Base-by-base conservation (phyloP, 2,113 vertebrate species). In the Merops nubicus region DNA sequence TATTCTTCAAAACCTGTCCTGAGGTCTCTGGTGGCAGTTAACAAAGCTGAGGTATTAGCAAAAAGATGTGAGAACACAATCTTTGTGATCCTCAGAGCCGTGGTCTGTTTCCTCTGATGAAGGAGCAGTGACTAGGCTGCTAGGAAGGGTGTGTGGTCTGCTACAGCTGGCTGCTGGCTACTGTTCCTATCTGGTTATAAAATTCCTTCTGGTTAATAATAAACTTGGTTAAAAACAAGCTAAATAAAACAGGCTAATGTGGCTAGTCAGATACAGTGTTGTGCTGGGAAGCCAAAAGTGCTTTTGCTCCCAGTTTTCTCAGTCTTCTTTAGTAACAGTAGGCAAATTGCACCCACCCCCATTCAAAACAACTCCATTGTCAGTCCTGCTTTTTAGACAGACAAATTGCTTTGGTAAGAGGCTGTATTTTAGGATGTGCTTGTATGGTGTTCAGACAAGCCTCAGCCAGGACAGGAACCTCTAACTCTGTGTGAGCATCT, bases 401-500 rank as follows among this genome's bases (percentile, higher is more conserved):
- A 67, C 38, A 79, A 5, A 38, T 26, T 48, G 13, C 18, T 87
- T 68, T 79, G 48, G 29, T 36, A 92, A 86, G 70, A 79, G 42
- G 5, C 36, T 87, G 13, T 42, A 12, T 69, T 82, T 88, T 62
- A 53, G 53, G 36, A 45, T 82, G 31, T 93, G 51, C 26, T 54
- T 79, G 7, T 57, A 21, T 3, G 5, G 40, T 60, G n/a, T 54
- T 31, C 47, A 69, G 17, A 25, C 7, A 68, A 51, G 36, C 15
- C 21, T 45, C 5, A 4, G 20, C 19, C 1, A 3, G 64, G 50
- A 73, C 0, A 3, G 26, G 22, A 80, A 33, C 12, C 8, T 36
- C 15, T 70, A 25, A 73, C 0, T 0, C 47, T 5, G 0, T 54
- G 5, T 12, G 7, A 74, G 25, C 29, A 43, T 47, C 43, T 85